A percentile compares a stretch with the other conserved stretches of the same genome.
Conservation (phyloP, 2,888 invertebrate species). For the Nomada goodeniana region DNA sequence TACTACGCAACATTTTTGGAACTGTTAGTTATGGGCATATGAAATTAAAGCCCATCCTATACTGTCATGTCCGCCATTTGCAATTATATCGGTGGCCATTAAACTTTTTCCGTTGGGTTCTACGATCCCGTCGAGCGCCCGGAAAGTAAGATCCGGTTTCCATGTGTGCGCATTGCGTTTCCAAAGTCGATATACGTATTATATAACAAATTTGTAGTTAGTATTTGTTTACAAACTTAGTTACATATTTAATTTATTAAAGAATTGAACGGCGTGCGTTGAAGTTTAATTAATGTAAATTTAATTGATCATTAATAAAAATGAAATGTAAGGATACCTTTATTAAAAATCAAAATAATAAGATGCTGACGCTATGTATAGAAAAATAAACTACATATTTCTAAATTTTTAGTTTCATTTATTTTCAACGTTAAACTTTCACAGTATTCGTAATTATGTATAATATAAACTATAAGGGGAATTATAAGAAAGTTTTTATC, state of each 20-base stretch:
- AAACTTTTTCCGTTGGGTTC: conserved; percentile 47
- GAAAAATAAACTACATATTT: background rate
- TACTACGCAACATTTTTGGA: conserved; percentile 47
- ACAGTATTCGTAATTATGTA: background rate
- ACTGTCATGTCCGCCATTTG: conserved; percentile 77
- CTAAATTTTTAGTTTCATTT: background rate
- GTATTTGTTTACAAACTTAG: too few species aligned
- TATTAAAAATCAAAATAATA: too few species aligned
- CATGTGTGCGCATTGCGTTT: background rate
- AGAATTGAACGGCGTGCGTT: too few species aligned
- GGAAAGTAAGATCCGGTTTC: conserved; percentile 7
- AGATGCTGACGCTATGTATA: too few species aligned
- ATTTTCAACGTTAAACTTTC: background rate
- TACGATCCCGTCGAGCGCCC: conserved; percentile 5
- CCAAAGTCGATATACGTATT: too few species aligned
- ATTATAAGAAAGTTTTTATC: background rate
- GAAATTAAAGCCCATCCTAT: conserved; percentile 65
- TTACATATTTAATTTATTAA: too few species aligned
- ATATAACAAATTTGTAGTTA: too few species aligned
- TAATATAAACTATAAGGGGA: background rate
- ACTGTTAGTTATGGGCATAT: conserved; percentile 47
- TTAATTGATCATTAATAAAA: too few species aligned
- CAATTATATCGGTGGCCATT: conserved; percentile 66
- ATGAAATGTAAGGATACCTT: too few species aligned
- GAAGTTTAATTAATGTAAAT: too few species aligned